Percentiles rank a stretch among this genome's conserved stretches.
Evolutionary conservation across 2,888 invertebrate species (phyloP).

Genomic region (Orthosia cruda): DNA sequence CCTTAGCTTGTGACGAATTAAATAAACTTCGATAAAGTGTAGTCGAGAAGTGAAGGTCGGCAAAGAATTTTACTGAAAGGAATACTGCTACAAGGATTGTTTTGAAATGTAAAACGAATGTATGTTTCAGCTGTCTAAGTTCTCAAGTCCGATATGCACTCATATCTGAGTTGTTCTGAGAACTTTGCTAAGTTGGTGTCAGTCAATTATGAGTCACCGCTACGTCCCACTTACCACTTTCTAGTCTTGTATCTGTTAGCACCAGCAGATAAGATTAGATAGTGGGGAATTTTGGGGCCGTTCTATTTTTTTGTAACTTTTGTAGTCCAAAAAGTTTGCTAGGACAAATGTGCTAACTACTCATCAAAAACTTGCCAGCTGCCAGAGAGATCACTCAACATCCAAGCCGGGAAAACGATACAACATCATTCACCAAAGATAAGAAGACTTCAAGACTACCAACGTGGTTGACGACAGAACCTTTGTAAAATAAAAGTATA

Average conservation of each 20-base stretch:
- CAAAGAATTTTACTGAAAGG: not conserved
- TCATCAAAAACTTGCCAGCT: not conserved
- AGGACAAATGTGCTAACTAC: not conserved
- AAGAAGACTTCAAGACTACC: not conserved
- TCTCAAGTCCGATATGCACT: no score
- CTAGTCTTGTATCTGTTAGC: no score
- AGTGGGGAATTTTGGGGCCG: no score
- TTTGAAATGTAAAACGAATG: not conserved
- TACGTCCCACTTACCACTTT: not conserved
- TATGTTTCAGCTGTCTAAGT: no score
- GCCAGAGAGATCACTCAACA: no score
- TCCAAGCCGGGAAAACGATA: constrained; percentile 2
- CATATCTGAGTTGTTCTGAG: not conserved
- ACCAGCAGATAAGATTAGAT: not conserved
- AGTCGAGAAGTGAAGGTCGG: not conserved
- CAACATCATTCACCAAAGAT: not conserved
- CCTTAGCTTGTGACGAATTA: not conserved
- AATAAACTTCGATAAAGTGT: not conserved
- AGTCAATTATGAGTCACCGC: not conserved
- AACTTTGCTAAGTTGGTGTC: not conserved
- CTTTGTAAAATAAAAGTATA: constrained; percentile 37
- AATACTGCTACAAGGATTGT: not conserved
- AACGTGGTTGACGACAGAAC: constrained; percentile 7
- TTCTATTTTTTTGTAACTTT: no score
- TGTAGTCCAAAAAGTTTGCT: not conserved